These are phyloP conservation scores for Eupsilia transversa DNA, from an alignment of 2,888 invertebrate genomes.

Conservation along the genomic window DNA sequence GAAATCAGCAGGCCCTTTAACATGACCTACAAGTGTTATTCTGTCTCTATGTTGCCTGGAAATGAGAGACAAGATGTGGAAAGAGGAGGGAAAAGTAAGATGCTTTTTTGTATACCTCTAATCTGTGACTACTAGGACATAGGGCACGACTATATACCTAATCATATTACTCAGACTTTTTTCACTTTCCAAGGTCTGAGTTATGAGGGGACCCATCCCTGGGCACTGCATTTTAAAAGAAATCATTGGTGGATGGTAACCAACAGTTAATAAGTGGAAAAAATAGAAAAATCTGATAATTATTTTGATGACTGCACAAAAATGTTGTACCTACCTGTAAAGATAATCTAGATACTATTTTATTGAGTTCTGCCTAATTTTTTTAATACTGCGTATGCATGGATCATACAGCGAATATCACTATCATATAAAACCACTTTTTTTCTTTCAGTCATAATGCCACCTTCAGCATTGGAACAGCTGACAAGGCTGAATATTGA, in stretches of 20 bases:
- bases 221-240: neutral
- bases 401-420: too few species aligned
- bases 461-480: slow-evolving; percentile 98
- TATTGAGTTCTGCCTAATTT: neutral
- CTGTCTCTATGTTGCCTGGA: slow-evolving; percentile 98
- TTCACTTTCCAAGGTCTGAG: neutral
- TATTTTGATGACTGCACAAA: slow-evolving; percentile 1
- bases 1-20: slow-evolving; percentile 95
- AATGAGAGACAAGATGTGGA: slow-evolving; percentile 98
- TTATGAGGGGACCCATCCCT: neutral
- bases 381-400: neutral
- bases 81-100: slow-evolving; percentile 98
- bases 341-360: too few species aligned
- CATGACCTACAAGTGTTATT: slow-evolving; percentile 97
- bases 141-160: neutral
- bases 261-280: neutral
- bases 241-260: neutral
- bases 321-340: neutral
- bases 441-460: slow-evolving; percentile 97
- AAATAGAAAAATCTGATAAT: neutral
- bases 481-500: slow-evolving; percentile 98
- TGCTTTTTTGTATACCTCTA: neutral
- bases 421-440: too few species aligned
- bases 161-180: neutral
- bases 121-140: neutral